Percentiles rank a stretch among this genome's conserved stretches.
These are phyloP conservation scores for Margarornis squamiger DNA, from an alignment of 2,797 vertebrate species.

Conservation along the genomic window DNA sequence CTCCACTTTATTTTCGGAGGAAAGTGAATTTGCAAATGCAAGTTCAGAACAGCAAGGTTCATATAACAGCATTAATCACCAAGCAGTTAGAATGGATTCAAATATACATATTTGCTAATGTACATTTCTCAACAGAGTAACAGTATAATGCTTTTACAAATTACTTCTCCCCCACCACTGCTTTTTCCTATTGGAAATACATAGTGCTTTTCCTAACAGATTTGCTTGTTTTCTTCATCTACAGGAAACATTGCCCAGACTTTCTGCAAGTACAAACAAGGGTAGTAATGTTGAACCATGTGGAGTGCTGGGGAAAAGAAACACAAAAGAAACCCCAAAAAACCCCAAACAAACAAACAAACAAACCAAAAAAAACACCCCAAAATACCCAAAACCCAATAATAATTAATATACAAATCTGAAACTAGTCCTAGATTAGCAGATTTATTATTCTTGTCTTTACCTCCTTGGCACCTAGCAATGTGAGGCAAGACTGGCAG, in stretches of 20 bases:
- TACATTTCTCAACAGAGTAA: background rate
- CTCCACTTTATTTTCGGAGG: background rate
- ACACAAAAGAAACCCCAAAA: rapidly evolving
- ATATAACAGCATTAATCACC: background rate
- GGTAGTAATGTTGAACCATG: background rate
- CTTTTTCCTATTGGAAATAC: background rate
- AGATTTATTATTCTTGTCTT: background rate
- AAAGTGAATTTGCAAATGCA: background rate
- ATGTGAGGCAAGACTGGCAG: background rate
- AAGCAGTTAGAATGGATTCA: background rate
- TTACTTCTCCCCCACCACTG: background rate
- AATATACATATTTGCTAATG: background rate
- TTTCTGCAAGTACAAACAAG: background rate
- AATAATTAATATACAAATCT: background rate
- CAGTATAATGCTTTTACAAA: slow-evolving; percentile 10
- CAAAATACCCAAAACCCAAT: rapidly evolving
- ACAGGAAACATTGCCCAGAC: background rate
- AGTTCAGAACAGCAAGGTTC: background rate
- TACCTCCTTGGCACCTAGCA: background rate
- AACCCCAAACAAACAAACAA: no score
- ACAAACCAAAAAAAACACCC: background rate
- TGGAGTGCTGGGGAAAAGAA: background rate
- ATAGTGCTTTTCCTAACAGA: background rate
- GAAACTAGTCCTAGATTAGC: background rate
- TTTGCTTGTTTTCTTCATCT: background rate